Base-by-base conservation (phyloP, 1,140 invertebrate species). In the Lycorma delicatula region DNA sequence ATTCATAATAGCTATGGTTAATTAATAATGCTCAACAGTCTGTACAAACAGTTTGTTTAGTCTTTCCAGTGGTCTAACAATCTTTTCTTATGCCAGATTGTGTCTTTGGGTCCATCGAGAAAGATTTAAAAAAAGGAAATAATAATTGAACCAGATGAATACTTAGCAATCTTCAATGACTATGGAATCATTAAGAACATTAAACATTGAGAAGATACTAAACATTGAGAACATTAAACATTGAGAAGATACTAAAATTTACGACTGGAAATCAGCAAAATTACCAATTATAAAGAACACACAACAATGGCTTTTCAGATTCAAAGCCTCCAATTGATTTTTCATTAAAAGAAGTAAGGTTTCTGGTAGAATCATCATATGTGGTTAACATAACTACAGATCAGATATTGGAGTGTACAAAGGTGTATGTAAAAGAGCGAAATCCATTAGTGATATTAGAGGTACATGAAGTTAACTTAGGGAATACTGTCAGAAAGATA, bases 71-170 rank as follows among this genome's bases (percentile, higher is more conserved):
- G 16, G 57, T 56, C 9, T 65, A 66, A 16, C 66, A 70, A 52
- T 65, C 58, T 9, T 70, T 63, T 54, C 61, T 71, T 18, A 65
- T 66, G 1, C 62, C 68, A 1, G 67, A 68, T 52, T 51, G 66
- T 31, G 65, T 71, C 1, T 71, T 70, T 63, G 68, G 59, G 2
- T n/a, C 46, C 13, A 63, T 60, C 57, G 64, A 70, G 63, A 64
- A 66, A 62, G 18, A 31, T 65, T 20, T 64, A 57, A 59, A 65
- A 62, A 54, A 62, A 56, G 57, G 58, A 62, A 26, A 62, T 47
- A 6, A 59, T 68, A 11, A 49, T 22, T 27, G 29, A 51, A 18
- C 49, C 55, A 38, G 20, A 57, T 22, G 51, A 60, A 47, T 60
- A 58, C 28, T 18, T 36, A 26, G 36, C 44, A 51, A 38, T 56